A percentile compares a stretch with the other conserved stretches of the same genome.
phyloP scores from a whole-genome alignment of 2,888 invertebrate species.

The Cylindroiulus punctatus region DNA sequence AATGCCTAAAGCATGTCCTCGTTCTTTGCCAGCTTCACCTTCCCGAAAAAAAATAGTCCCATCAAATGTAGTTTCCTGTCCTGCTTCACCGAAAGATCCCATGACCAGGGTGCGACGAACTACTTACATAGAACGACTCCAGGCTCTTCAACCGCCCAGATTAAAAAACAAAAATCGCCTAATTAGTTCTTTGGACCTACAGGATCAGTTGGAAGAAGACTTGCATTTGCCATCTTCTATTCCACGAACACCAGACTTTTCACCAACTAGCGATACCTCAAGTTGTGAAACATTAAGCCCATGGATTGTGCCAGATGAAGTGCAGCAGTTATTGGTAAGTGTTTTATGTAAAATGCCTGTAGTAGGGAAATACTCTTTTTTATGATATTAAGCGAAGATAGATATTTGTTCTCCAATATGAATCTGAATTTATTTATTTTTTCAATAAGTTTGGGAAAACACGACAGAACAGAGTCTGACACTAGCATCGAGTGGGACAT shows the following conservation, averaged over 20 bases:
- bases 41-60: not conserved
- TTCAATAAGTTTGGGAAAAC: not conserved
- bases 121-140: not conserved
- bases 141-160: not conserved
- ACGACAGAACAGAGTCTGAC: not conserved
- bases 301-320: slow-evolving; percentile 49
- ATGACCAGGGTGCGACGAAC: not conserved
- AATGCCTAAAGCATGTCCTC: not conserved
- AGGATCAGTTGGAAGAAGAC: not conserved
- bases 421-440: too few species aligned
- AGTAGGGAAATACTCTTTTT: too few species aligned
- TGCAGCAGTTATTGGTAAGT: slow-evolving; percentile 14
- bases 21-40: not conserved
- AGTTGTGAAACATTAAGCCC: slow-evolving; percentile 51
- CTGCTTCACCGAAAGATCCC: not conserved
- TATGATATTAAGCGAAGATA: too few species aligned
- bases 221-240: not conserved
- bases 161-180: not conserved
- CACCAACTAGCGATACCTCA: not conserved
- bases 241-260: not conserved
- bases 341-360: too few species aligned
- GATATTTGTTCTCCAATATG: too few species aligned
- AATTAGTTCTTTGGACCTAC: not conserved
- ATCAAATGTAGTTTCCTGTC: not conserved
- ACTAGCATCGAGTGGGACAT: not conserved